phyloP scores from a whole-genome alignment of 2,888 invertebrate species.

The Cyrtodaria siliqua region DNA sequence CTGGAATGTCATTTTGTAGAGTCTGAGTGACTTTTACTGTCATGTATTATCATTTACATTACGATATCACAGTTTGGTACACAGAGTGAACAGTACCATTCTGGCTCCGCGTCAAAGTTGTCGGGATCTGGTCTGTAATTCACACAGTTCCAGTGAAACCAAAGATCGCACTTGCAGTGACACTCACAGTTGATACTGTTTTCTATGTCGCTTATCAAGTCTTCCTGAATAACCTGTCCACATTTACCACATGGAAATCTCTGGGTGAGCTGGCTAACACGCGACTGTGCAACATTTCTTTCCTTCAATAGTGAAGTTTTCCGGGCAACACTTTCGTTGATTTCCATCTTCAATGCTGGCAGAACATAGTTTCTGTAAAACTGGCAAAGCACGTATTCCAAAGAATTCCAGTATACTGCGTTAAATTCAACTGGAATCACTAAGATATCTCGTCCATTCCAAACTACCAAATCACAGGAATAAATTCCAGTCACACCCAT shows the following conservation, averaged over 20 bases:
- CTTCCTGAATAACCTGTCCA: constrained; percentile 4
- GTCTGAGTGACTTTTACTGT: too few relatives aligned
- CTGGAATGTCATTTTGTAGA: too few relatives aligned
- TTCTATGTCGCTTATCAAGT: constrained; percentile 5
- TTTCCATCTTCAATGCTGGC: not conserved
- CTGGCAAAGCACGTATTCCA: not conserved
- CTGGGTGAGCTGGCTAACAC: constrained; percentile 1
- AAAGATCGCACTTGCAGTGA: constrained; percentile 9
- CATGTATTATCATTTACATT: not conserved
- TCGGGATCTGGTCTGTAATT: constrained; percentile 12
- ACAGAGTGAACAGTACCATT: constrained; percentile 21
- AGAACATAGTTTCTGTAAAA: not conserved
- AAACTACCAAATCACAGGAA: constrained; percentile 27
- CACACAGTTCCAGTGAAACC: constrained; percentile 36
- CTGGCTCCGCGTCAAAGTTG: constrained; percentile 1
- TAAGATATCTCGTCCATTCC: constrained; percentile 7
- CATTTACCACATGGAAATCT: constrained; percentile 27
- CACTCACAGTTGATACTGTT: constrained; percentile 25
- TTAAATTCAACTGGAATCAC: constrained; percentile 9
- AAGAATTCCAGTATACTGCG: not conserved
- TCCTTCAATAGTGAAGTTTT: not conserved
- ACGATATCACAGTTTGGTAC: constrained; percentile 20
- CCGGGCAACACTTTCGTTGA: not conserved
- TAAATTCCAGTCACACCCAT: constrained; percentile 20
- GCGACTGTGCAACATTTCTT: not conserved